Conservation (phyloP, 2,113 vertebrate genomes). For the Chlamydotis undulata region DNA sequence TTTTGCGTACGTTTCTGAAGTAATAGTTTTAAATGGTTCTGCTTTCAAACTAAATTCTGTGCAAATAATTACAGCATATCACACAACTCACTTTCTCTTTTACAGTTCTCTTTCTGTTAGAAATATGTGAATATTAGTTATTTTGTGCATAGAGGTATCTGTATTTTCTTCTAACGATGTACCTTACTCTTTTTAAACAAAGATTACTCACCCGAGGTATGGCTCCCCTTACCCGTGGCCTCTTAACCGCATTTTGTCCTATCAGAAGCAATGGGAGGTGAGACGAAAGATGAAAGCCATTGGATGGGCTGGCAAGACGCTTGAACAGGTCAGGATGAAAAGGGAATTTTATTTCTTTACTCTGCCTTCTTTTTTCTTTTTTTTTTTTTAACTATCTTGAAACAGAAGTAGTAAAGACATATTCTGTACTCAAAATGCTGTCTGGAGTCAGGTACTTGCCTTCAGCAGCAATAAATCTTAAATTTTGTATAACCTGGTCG, state of each 20-base stretch:
- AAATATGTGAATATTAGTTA: not conserved
- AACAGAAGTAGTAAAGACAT: not conserved
- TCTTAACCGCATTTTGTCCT: constrained; percentile 85
- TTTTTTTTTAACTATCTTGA: not conserved
- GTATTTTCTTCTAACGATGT: constrained; percentile 5
- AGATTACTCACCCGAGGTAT: constrained; percentile 83
- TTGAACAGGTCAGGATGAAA: constrained; percentile 85
- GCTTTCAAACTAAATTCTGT: constrained; percentile 15
- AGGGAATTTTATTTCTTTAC: not conserved
- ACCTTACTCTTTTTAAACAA: constrained; percentile 1
- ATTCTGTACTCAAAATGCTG: not conserved
- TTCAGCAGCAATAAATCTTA: not conserved
- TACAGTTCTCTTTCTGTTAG: not conserved
- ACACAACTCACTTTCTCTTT: not conserved
- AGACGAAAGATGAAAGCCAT: constrained; percentile 95
- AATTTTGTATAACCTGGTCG: not conserved
- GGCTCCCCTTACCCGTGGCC: constrained; percentile 85
- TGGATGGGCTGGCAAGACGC: constrained; percentile 91
- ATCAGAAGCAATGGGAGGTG: constrained; percentile 96
- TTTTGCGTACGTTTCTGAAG: constrained; percentile 67
- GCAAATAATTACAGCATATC: not conserved
- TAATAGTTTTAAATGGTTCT: constrained; percentile 54
- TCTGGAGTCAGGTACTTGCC: not conserved
- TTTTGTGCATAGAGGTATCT: not conserved
- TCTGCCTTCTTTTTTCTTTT: not conserved